Conservation (phyloP, 2,888 invertebrate genomes). For the Lycia hirtaria region DNA sequence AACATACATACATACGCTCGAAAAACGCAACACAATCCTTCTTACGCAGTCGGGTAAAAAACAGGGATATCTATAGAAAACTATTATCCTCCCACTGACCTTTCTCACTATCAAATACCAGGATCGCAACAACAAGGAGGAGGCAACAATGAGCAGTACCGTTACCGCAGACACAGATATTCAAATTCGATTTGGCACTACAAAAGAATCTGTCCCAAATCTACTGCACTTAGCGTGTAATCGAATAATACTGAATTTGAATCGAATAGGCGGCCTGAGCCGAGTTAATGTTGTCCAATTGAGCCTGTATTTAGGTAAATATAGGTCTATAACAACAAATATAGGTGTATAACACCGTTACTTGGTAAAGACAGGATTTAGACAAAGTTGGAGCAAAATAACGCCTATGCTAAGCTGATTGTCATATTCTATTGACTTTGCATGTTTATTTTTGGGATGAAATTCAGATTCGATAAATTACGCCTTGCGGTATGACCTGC, state of each 20-base stretch:
- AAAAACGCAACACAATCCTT: too few relatives aligned
- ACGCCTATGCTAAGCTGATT: too few relatives aligned
- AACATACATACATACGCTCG: too few relatives aligned
- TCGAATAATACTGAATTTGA: conserved; percentile 28
- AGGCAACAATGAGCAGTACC: conserved; percentile 32
- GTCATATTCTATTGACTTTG: too few relatives aligned
- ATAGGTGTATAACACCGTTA: conserved; percentile 10
- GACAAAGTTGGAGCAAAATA: too few relatives aligned
- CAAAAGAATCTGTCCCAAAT: conserved; percentile 34
- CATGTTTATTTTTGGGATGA: too few relatives aligned
- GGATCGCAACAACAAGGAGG: conserved; percentile 33
- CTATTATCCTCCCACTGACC: conserved; percentile 22
- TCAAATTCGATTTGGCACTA: conserved; percentile 36
- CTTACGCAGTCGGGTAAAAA: too few relatives aligned
- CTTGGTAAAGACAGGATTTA: not conserved
- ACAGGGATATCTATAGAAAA: not conserved
- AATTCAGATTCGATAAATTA: too few relatives aligned
- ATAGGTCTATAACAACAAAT: conserved; percentile 9
- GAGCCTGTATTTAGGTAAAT: conserved; percentile 9
- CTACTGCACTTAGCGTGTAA: conserved; percentile 26
- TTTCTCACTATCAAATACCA: conserved; percentile 34
- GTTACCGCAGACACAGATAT: conserved; percentile 37
- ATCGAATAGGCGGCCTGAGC: conserved; percentile 27
- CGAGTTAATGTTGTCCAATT: conserved; percentile 11
- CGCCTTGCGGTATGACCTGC: too few relatives aligned